These are phyloP conservation scores for Lycodopsis pacificus DNA, from an alignment of 2,797 vertebrate genomes.

Conservation along the genomic window DNA sequence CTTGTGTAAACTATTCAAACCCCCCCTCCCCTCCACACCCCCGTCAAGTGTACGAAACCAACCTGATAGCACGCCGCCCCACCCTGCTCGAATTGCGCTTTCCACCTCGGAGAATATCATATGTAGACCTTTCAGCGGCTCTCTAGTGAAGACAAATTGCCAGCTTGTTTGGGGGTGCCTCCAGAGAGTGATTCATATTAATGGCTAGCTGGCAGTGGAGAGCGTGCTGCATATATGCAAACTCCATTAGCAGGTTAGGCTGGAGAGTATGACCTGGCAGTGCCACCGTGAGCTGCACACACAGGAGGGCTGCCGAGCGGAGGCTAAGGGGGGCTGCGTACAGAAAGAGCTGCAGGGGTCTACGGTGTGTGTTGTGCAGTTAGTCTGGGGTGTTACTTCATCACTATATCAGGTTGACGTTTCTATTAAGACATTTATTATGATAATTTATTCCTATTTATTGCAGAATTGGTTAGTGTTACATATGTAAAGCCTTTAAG, in stretches of 20 bases:
- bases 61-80: slow-evolving; percentile 38
- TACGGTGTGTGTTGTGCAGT: neutral
- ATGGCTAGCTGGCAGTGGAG: slow-evolving; percentile 82
- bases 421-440: neutral
- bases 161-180: slow-evolving; percentile 75
- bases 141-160: slow-evolving; percentile 88
- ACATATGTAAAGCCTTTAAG: neutral
- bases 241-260: slow-evolving; percentile 86
- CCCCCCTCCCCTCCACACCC: neutral
- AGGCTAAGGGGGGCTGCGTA: slow-evolving; percentile 24
- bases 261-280: slow-evolving; percentile 75
- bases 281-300: slow-evolving; percentile 64
- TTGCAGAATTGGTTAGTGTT: neutral
- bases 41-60: slow-evolving; percentile 56
- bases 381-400: slow-evolving; percentile 12
- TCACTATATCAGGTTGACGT: slow-evolving; percentile 10
- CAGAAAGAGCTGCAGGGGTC: slow-evolving; percentile 61
- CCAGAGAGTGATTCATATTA: slow-evolving; percentile 86
- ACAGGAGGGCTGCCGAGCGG: slow-evolving; percentile 26
- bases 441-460: slow-evolving; percentile 8
- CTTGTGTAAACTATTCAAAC: slow-evolving; percentile 38
- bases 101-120: slow-evolving; percentile 78
- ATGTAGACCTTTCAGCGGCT: slow-evolving; percentile 83
- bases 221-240: slow-evolving; percentile 84
- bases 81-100: slow-evolving; percentile 37